Evolutionary conservation across 2,113 vertebrate genomes (phyloP).

Genomic region (Ptilonorhynchus violaceus): DNA sequence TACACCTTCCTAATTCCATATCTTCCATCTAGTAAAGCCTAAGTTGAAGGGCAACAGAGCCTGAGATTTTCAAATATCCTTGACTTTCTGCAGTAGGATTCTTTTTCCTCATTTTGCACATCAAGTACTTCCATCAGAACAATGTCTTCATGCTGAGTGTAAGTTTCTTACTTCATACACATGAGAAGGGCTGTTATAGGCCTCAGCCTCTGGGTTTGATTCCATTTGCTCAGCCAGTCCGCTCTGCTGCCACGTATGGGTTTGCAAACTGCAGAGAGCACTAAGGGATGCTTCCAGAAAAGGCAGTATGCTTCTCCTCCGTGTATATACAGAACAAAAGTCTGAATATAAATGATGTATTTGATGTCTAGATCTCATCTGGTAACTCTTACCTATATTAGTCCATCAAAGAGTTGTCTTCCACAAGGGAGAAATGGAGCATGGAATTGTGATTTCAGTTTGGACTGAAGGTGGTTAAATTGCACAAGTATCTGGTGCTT

Average conservation of each 20-base stretch:
- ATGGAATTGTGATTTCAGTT: neutral
- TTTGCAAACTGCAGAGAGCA: neutral
- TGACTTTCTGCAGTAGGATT: neutral
- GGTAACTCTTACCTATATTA: neutral
- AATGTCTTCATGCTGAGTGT: neutral
- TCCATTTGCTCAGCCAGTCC: neutral
- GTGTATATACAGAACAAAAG: fast-evolving
- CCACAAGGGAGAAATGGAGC: neutral
- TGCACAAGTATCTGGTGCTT: neutral
- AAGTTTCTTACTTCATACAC: neutral
- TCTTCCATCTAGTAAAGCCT: neutral
- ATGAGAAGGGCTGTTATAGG: neutral
- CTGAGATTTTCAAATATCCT: neutral
- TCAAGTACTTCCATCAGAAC: neutral
- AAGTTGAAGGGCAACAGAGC: neutral
- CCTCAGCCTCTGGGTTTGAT: neutral
- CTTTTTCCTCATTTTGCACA: neutral
- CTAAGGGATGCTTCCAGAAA: neutral
- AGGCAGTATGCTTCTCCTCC: neutral
- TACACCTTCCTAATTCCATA: neutral
- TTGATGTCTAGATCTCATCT: neutral
- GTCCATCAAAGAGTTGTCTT: neutral
- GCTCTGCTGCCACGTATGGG: fast-evolving
- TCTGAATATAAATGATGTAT: neutral
- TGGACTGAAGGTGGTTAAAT: neutral